phyloP scores from a whole-genome alignment of 2,888 invertebrate species.

The Sinelater perroti region DNA sequence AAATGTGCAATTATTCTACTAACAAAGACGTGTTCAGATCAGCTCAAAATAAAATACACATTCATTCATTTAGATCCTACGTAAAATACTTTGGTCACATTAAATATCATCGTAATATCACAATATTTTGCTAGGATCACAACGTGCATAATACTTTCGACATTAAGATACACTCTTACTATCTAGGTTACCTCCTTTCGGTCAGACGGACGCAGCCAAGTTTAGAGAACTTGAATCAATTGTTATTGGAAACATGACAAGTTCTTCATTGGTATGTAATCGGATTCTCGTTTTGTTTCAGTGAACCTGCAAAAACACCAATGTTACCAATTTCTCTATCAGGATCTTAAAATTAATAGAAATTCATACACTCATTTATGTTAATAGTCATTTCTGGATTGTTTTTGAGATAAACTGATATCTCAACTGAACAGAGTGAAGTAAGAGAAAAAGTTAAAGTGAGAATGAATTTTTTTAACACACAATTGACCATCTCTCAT shows the following conservation, averaged over 20 bases:
- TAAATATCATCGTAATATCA: conserved; percentile 33
- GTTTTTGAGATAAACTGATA: too few relatives aligned
- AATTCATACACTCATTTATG: too few relatives aligned
- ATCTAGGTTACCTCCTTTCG: not conserved
- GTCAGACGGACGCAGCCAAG: not conserved
- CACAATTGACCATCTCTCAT: too few relatives aligned
- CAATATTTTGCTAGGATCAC: conserved; percentile 43
- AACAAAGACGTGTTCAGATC: not conserved
- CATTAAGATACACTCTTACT: conserved; percentile 11
- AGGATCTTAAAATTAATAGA: too few relatives aligned
- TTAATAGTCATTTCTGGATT: too few relatives aligned
- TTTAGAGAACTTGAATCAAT: not conserved
- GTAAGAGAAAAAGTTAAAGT: too few relatives aligned
- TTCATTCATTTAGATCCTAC: conserved; percentile 38
- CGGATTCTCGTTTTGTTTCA: conserved; percentile 55
- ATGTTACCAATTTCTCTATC: too few relatives aligned
- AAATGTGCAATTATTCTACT: conserved; percentile 17
- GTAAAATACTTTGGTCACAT: conserved; percentile 39
- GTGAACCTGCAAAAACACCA: conserved; percentile 60
- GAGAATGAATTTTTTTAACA: too few relatives aligned
- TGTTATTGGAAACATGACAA: conserved; percentile 53
- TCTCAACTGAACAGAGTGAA: too few relatives aligned
- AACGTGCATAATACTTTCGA: conserved; percentile 27
- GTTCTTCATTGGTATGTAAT: conserved; percentile 61
- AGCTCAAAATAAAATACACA: conserved; percentile 32